Conservation (phyloP, 2,113 vertebrate genomes). For the Apteryx mantelli region DNA sequence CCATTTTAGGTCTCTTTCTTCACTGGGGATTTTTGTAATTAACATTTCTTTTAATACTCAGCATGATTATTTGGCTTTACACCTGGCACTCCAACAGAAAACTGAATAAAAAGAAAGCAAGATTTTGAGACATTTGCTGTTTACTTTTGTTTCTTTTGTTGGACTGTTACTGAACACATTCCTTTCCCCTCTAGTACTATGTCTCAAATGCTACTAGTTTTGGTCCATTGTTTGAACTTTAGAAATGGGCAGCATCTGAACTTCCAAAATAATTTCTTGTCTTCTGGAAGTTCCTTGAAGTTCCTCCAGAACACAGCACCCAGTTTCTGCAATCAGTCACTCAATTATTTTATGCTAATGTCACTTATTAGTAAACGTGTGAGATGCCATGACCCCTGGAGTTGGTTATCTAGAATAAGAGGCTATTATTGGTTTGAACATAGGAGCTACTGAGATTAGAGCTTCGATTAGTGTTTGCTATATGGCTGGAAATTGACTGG, state of each 20-base stretch:
- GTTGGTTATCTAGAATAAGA: neutral
- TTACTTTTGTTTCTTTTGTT: neutral
- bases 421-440: neutral
- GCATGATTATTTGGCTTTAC: neutral
- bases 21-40: constrained; percentile 14
- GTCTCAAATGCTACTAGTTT: neutral
- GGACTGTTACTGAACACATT: neutral
- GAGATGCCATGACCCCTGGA: neutral
- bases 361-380: neutral
- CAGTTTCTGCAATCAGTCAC: neutral
- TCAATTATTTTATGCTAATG: neutral
- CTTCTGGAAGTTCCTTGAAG: neutral
- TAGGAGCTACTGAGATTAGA: neutral
- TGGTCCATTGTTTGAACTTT: neutral
- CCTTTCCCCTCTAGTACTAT: neutral
- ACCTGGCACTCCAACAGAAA: neutral
- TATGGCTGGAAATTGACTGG: neutral
- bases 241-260: neutral
- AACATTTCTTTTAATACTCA: constrained; percentile 11
- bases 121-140: neutral
- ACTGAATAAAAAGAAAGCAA: neutral
- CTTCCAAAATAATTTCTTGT: neutral
- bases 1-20: neutral
- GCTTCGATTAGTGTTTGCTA: neutral
- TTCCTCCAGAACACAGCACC: neutral